phyloP scores from a whole-genome alignment of 2,113 vertebrate species.

The Chlamydotis undulata region DNA sequence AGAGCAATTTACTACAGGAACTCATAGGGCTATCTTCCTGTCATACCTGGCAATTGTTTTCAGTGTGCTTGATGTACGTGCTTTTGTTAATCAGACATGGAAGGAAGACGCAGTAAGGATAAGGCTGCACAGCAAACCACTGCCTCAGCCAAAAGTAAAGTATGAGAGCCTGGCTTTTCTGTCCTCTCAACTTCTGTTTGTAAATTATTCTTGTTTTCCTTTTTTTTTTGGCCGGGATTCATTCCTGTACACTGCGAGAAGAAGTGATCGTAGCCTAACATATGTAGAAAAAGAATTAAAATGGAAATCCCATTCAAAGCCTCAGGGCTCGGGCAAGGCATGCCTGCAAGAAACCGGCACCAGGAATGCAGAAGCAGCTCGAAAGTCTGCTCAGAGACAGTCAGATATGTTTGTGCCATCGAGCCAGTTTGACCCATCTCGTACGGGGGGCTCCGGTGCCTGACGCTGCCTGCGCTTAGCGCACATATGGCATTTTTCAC shows the following conservation, averaged over 20 bases:
- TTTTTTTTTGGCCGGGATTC: neutral
- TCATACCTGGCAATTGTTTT: neutral
- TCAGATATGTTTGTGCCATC: neutral
- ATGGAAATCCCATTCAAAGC: constrained; percentile 28
- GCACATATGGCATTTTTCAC: neutral
- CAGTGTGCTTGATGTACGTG: fast-evolving
- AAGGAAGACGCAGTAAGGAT: neutral
- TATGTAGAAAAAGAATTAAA: neutral
- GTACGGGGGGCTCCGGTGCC: neutral
- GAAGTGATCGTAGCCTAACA: fast-evolving
- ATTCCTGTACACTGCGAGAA: neutral
- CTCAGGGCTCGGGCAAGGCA: neutral
- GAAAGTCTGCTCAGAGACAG: neutral
- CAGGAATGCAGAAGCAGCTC: neutral
- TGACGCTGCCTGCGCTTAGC: fast-evolving
- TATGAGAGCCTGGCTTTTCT: neutral
- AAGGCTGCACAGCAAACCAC: neutral
- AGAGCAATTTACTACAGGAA: neutral
- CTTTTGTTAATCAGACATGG: neutral
- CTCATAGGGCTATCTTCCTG: neutral
- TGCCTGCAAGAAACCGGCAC: neutral
- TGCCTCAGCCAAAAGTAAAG: neutral
- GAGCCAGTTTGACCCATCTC: neutral
- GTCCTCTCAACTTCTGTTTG: neutral
- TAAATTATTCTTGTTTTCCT: neutral